These are phyloP conservation scores for Xanthostigma xanthostigma DNA, from an alignment of 2,888 invertebrate genomes.

Conservation along the genomic window DNA sequence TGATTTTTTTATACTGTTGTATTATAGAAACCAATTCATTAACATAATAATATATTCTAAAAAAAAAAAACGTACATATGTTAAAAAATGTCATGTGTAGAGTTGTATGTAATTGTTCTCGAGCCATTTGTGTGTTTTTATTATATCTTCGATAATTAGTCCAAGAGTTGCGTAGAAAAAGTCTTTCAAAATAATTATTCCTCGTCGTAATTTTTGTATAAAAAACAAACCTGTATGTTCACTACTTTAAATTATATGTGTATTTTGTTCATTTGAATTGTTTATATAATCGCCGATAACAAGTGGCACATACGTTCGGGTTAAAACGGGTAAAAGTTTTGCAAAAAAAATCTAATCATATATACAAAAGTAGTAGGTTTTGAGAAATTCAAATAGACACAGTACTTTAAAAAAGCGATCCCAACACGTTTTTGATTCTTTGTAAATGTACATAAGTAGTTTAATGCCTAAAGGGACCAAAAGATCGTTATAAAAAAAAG, in stretches of 20 bases:
- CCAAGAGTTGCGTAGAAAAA: not conserved
- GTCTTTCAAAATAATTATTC: not conserved
- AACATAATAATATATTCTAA: too few relatives aligned
- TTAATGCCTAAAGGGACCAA: slow-evolving; percentile 1
- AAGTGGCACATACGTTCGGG: slow-evolving; percentile 11
- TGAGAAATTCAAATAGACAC: not conserved
- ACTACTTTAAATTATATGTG: slow-evolving; percentile 7
- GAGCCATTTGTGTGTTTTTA: not conserved
- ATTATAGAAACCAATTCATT: too few relatives aligned
- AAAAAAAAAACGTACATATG: too few relatives aligned
- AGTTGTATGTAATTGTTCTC: not conserved
- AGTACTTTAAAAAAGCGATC: not conserved
- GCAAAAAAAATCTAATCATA: not conserved
- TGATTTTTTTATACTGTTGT: too few relatives aligned
- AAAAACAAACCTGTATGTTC: not conserved
- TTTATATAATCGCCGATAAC: slow-evolving; percentile 4
- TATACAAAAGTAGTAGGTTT: slow-evolving; percentile 4
- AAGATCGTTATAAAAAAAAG: not conserved
- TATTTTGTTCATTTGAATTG: slow-evolving; percentile 8
- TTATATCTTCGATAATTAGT: not conserved
- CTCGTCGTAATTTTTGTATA: not conserved
- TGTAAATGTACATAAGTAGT: not conserved
- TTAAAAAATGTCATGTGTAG: too few relatives aligned
- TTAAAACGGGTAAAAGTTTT: slow-evolving; percentile 12
- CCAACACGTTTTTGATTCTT: not conserved